These are phyloP conservation scores for Dicaeum eximium DNA, from an alignment of 2,113 vertebrate genomes.

Conservation along the genomic window DNA sequence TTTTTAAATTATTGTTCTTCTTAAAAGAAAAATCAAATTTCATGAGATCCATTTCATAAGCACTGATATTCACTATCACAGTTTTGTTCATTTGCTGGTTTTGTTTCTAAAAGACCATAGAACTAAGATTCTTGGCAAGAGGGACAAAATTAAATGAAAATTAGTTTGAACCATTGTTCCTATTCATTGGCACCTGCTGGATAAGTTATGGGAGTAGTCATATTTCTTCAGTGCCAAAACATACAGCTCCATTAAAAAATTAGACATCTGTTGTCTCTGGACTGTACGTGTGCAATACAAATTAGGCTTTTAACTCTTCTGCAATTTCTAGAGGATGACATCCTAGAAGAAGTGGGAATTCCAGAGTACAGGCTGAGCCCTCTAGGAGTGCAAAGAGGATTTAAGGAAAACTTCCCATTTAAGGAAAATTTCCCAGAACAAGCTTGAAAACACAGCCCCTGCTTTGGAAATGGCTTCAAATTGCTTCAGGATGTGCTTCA, in stretches of 20 bases:
- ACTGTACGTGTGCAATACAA: neutral
- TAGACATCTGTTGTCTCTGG: neutral
- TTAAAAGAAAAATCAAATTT: neutral
- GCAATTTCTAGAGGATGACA: neutral
- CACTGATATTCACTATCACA: neutral
- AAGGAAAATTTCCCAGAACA: too few species aligned
- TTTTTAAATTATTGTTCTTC: neutral
- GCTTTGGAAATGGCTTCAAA: neutral
- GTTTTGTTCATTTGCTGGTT: neutral
- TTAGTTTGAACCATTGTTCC: neutral
- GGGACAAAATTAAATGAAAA: neutral
- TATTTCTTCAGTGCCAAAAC: neutral
- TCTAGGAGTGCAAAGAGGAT: neutral
- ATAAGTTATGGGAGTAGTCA: neutral
- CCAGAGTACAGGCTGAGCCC: neutral
- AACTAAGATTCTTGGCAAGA: neutral
- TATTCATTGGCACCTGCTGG: neutral
- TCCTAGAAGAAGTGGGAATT: neutral
- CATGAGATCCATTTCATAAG: neutral
- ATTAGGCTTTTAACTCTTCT: neutral
- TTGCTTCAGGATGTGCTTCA: neutral
- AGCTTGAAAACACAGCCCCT: fast-evolving
- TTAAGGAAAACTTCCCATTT: neutral
- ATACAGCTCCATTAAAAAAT: neutral
- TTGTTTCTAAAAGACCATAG: neutral